A percentile compares a stretch with the other conserved stretches of the same genome.
These are phyloP conservation scores for Eugnorisma glareosa DNA, from an alignment of 2,888 invertebrate genomes.

Conservation along the genomic window DNA sequence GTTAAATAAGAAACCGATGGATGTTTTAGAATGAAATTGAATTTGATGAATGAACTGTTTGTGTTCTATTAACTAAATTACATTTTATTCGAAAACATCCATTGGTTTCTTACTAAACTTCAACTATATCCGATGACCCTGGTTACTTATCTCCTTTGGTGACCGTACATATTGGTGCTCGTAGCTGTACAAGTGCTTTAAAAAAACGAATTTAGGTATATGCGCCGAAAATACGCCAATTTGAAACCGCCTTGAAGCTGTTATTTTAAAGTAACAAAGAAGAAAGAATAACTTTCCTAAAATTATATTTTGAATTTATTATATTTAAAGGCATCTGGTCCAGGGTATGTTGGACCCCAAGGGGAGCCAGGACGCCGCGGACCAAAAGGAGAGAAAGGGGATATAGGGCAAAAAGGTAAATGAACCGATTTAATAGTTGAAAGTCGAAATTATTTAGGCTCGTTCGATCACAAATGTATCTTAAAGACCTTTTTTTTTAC, in stretches of 20 bases:
- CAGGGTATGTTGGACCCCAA: conserved; percentile 64
- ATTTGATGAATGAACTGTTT: too few species aligned
- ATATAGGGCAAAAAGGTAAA: conserved; percentile 80
- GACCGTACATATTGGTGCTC: too few species aligned
- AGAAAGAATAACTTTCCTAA: not conserved
- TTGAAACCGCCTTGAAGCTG: not conserved
- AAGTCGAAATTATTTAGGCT: not conserved
- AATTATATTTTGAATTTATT: not conserved
- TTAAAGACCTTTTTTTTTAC: too few species aligned
- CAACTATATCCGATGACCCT: too few species aligned
- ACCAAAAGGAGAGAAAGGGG: conserved; percentile 81
- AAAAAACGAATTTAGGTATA: not conserved
- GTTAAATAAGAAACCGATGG: too few species aligned
- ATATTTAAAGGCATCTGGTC: conserved; percentile 69
- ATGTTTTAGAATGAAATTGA: too few species aligned
- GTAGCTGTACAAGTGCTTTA: not conserved
- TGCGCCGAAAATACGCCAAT: not conserved
- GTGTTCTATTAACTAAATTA: too few species aligned
- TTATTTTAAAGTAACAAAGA: not conserved
- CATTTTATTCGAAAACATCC: too few species aligned
- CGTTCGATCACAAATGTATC: not conserved
- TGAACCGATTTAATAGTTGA: not conserved
- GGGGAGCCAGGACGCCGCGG: conserved; percentile 77
- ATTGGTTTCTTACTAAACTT: too few species aligned
- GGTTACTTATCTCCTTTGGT: too few species aligned